These are phyloP conservation scores for Raja brachyura DNA, from an alignment of 2,113 vertebrate species.

Conservation along the genomic window DNA sequence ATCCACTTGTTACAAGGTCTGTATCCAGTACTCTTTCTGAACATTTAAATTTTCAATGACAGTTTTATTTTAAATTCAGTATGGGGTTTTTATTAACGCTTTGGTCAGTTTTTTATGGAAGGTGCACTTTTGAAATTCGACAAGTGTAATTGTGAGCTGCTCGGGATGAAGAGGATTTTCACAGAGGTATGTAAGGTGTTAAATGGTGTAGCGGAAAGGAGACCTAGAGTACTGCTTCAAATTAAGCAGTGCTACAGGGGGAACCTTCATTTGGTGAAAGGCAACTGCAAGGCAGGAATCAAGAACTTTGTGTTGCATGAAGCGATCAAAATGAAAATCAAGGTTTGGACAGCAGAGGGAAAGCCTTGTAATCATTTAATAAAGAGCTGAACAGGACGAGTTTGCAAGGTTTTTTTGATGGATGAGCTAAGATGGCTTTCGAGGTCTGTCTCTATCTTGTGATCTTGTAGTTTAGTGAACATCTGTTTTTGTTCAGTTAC, in stretches of 20 bases:
- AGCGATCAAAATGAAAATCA: neutral
- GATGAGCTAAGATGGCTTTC: slow-evolving; percentile 5
- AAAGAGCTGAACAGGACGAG: neutral
- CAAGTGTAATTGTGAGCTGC: neutral
- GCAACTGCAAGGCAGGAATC: neutral
- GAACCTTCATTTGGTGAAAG: neutral
- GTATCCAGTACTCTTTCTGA: neutral
- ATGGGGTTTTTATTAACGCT: neutral
- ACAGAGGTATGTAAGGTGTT: neutral
- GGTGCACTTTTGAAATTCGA: neutral
- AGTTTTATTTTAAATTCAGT: neutral
- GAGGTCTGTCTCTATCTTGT: slow-evolving; percentile 28
- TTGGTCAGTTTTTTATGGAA: neutral
- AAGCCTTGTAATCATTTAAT: neutral
- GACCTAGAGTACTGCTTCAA: neutral
- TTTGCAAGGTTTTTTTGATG: slow-evolving; percentile 19
- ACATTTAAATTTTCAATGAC: neutral
- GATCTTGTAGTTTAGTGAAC: slow-evolving; percentile 23
- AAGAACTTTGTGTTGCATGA: neutral
- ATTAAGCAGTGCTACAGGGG: neutral
- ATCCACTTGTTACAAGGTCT: neutral
- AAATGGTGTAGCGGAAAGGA: neutral
- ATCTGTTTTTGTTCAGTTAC: slow-evolving; percentile 31
- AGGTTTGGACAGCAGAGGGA: neutral
- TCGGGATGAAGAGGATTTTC: neutral